Evolutionary conservation across 1,140 invertebrate genomes (phyloP).

Genomic region (Littorina saxatilis): DNA sequence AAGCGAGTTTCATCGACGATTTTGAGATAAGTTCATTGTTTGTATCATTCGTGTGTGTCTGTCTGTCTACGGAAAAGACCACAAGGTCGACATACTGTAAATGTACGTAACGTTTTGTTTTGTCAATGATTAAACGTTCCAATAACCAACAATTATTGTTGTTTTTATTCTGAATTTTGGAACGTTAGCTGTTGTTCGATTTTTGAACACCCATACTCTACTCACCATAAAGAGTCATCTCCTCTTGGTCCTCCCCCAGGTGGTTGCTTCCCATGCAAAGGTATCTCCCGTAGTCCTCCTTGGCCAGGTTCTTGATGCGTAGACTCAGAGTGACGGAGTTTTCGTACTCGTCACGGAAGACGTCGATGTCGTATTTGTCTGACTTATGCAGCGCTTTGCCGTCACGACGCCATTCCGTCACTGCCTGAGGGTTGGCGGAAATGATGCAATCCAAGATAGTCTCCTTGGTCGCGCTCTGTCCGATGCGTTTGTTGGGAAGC

Average conservation of each 20-base stretch:
- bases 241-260: slow-evolving; percentile 90
- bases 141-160: no score
- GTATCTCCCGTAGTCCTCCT: slow-evolving; percentile 89
- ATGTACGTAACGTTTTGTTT: no score
- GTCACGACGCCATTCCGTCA: slow-evolving; percentile 89
- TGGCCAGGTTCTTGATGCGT: slow-evolving; percentile 85
- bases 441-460: slow-evolving; percentile 88
- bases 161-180: no score
- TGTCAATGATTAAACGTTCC: no score
- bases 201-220: no score
- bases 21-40: no score
- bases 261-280: slow-evolving; percentile 93
- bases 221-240: slow-evolving; percentile 90
- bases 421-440: slow-evolving; percentile 90
- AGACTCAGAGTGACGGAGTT: slow-evolving; percentile 91
- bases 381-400: slow-evolving; percentile 79
- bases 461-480: slow-evolving; percentile 62
- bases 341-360: slow-evolving; percentile 81
- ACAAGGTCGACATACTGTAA: no score
- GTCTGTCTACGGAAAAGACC: no score
- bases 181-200: no score
- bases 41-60: no score
- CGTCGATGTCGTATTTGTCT: slow-evolving; percentile 84
- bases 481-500: slow-evolving; percentile 57
- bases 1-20: no score